phyloP scores from a whole-genome alignment of 2,888 invertebrate genomes.

The Gandaritis pyraliata region DNA sequence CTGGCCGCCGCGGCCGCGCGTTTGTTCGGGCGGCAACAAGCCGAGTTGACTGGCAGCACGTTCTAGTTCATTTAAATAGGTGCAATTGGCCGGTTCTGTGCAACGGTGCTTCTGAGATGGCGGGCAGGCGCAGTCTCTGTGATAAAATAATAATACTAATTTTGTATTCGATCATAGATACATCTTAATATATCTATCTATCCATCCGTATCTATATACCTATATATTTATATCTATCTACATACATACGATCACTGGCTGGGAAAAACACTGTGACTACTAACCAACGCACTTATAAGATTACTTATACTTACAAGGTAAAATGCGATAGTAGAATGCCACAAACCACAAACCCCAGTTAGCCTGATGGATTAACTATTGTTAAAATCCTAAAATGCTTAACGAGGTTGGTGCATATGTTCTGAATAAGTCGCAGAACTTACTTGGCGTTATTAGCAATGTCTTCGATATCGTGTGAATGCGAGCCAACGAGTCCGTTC shows the following conservation, averaged over 20 bases:
- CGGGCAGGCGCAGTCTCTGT: slow-evolving; percentile 73
- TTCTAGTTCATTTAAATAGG: slow-evolving; percentile 66
- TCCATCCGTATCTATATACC: no score
- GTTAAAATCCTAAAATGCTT: no score
- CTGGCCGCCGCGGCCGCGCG: slow-evolving; percentile 83
- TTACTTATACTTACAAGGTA: no score
- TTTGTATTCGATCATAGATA: background rate
- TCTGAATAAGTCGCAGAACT: slow-evolving; percentile 30
- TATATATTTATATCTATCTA: no score
- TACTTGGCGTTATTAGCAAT: slow-evolving; percentile 62
- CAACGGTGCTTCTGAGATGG: slow-evolving; percentile 61
- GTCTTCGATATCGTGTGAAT: slow-evolving; percentile 86
- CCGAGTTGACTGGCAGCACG: slow-evolving; percentile 69
- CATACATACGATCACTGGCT: no score
- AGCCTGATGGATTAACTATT: no score
- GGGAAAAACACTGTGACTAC: no score
- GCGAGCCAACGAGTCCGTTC: slow-evolving; percentile 51
- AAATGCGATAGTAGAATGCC: no score
- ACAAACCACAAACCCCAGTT: no score
- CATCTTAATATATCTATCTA: no score
- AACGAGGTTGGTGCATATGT: no score
- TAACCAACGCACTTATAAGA: no score
- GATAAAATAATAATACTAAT: background rate
- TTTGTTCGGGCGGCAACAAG: slow-evolving; percentile 70
- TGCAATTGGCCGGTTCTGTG: slow-evolving; percentile 52